Evolutionary conservation across 2,113 vertebrate genomes (phyloP).

Genomic region (Pygoscelis antarcticus): DNA sequence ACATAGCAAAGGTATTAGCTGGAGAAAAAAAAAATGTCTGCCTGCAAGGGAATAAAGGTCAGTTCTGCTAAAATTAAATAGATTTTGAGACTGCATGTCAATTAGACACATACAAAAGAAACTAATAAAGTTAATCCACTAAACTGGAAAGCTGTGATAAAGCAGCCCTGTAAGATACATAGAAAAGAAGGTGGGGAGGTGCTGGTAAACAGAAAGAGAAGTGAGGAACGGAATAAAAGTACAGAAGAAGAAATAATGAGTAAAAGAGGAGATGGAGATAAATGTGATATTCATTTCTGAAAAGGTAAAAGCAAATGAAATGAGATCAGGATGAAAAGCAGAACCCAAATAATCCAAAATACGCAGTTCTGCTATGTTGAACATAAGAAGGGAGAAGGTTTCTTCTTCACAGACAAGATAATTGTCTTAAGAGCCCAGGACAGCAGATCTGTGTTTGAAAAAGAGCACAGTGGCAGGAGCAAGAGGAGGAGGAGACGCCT

Average conservation of each 20-base stretch:
- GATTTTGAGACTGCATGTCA: slow-evolving; percentile 53
- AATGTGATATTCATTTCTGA: slow-evolving; percentile 2
- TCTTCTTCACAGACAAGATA: background rate
- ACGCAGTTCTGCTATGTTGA: background rate
- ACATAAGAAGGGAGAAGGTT: background rate
- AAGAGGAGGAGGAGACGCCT: background rate
- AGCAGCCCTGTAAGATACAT: background rate
- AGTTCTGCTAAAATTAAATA: slow-evolving; percentile 56
- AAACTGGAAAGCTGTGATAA: slow-evolving; percentile 23
- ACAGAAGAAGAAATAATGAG: slow-evolving; percentile 1
- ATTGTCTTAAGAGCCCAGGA: background rate
- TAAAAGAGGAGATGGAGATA: slow-evolving; percentile 17
- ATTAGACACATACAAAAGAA: slow-evolving; percentile 61
- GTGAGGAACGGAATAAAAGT: background rate
- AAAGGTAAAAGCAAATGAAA: slow-evolving; percentile 16
- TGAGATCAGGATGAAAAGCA: slow-evolving; percentile 17
- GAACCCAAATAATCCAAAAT: background rate
- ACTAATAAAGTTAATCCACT: slow-evolving; percentile 61
- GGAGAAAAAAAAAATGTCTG: background rate
- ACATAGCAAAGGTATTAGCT: background rate
- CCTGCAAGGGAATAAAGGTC: slow-evolving; percentile 43
- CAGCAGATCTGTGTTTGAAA: background rate
- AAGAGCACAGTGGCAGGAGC: background rate
- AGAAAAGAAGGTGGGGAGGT: background rate
- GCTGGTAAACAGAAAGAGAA: slow-evolving; percentile 21